Base-by-base conservation (phyloP, 2,113 vertebrate species). In the Calyptomena viridis region DNA sequence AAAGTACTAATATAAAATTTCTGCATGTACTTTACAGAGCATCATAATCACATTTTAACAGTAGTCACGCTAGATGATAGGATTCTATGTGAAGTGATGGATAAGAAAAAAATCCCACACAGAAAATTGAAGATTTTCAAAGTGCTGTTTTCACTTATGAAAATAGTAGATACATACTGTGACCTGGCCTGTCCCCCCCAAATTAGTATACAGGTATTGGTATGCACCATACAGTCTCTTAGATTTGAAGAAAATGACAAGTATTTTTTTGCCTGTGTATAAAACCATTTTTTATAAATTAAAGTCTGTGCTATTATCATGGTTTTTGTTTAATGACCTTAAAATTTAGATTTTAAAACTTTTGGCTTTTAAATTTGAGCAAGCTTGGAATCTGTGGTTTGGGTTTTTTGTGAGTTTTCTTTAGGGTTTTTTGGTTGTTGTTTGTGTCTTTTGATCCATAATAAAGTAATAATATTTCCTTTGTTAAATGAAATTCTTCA, bases 161-260 rank as follows among this genome's bases (percentile, higher is more conserved):
- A 82, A 60, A 52, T 19, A 58, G 11, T 28, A 68, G 42, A 53
- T 33, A 18, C 1, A 8, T 77, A 25, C 33, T 46, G 2, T 50
- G 19, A 3, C 9, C 18, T 40, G 6, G 46, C 11, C 17, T 59
- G 27, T 50, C 4, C 5, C 2, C 1, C 1, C 4, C 6, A 14
- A 14, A n/a, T 39, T 58, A 42, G 27, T 19, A 23, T 28, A 19
- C 12, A 13, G 5, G 13, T 33, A 9, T 20, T 28, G 14, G 15
- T 28, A 59, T 16, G 6, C 6, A 27, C 20, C 35, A 50, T 21
- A 22, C 2, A 44, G 33, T 8, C 5, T 53, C 67, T 67, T 66
- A 3, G 2, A 9, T 60, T 23, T 59, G 10, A 18, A 56, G 8
- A 52, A 75, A 75, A 64, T 30, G 3, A 30, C 10, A 86, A 73